phyloP scores from a whole-genome alignment of 1,140 invertebrate species.

The Drosophila mauritiana region DNA sequence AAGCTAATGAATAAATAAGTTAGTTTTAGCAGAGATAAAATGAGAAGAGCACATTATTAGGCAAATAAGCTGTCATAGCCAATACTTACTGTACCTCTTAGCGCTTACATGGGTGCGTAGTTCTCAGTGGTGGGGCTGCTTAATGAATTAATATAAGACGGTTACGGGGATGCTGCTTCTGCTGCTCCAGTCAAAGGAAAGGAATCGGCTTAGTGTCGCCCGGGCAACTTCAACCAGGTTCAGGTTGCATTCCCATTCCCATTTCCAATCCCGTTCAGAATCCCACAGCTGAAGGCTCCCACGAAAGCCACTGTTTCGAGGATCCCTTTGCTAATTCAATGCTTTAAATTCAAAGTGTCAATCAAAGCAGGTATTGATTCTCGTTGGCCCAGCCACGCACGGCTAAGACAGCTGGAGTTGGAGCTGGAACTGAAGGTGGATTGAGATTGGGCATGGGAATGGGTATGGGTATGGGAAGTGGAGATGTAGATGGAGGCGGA shows the following conservation, averaged over 20 bases:
- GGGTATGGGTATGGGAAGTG: no score
- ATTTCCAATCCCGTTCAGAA: not conserved
- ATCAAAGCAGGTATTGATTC: conserved; percentile 75
- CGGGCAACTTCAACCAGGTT: not conserved
- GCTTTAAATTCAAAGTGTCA: conserved; percentile 77
- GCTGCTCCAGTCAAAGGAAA: conserved; percentile 2
- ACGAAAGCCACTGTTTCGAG: not conserved
- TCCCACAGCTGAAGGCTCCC: conserved; percentile 15
- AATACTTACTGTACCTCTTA: conserved; percentile 2
- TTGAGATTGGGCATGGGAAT: not conserved
- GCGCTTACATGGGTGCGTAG: conserved; percentile 20
- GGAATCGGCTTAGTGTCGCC: conserved; percentile 21
- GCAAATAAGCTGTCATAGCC: not conserved
- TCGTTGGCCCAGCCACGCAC: conserved; percentile 38
- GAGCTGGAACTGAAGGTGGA: not conserved
- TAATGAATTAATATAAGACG: conserved; percentile 63
- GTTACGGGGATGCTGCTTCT: conserved; percentile 1
- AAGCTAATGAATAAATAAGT: no score
- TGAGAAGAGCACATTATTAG: no score
- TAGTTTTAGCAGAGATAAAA: no score
- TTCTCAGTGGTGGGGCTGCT: conserved; percentile 19
- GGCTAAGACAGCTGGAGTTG: conserved; percentile 29
- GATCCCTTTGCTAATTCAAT: conserved; percentile 32
- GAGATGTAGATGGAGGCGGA: not conserved
- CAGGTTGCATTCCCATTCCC: not conserved